Evolutionary conservation across 1,140 invertebrate genomes (phyloP).

Genomic region (Bombus haemorrhoidalis): DNA sequence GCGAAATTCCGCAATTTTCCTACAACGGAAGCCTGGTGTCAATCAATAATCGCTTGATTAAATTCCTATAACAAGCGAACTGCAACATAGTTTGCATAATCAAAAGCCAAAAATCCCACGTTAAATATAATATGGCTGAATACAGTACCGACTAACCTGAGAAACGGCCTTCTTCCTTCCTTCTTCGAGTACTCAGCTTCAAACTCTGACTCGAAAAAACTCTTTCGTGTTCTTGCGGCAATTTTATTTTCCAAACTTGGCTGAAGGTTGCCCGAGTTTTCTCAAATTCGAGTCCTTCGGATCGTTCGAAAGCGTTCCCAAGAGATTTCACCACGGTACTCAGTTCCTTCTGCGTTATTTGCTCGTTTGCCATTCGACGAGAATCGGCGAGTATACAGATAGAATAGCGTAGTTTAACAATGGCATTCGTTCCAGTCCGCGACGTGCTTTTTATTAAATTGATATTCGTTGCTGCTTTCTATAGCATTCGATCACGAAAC

Average conservation of each 20-base stretch:
- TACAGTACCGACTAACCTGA: neutral
- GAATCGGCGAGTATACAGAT: too few relatives aligned
- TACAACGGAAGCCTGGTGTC: neutral
- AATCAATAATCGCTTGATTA: constrained; percentile 17
- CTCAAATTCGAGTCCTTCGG: neutral
- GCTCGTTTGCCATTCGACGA: neutral
- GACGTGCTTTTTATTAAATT: neutral
- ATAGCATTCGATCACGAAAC: too few relatives aligned
- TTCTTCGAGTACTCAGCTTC: too few relatives aligned
- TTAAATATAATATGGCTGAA: neutral
- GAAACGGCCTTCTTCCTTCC: too few relatives aligned
- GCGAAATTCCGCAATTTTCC: neutral
- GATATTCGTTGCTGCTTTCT: neutral
- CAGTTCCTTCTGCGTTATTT: neutral
- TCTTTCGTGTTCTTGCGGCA: too few relatives aligned
- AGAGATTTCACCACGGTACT: neutral
- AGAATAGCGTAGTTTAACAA: too few relatives aligned
- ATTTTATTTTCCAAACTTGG: neutral
- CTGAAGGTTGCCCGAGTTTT: neutral
- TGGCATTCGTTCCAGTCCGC: too few relatives aligned
- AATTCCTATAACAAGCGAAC: constrained; percentile 5
- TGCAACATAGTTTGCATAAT: neutral
- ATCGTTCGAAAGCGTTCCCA: neutral
- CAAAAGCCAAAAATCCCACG: neutral
- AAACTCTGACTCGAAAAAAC: too few relatives aligned